Conservation (phyloP, 1,140 invertebrate species). For the Geopemphigus sp. region DNA sequence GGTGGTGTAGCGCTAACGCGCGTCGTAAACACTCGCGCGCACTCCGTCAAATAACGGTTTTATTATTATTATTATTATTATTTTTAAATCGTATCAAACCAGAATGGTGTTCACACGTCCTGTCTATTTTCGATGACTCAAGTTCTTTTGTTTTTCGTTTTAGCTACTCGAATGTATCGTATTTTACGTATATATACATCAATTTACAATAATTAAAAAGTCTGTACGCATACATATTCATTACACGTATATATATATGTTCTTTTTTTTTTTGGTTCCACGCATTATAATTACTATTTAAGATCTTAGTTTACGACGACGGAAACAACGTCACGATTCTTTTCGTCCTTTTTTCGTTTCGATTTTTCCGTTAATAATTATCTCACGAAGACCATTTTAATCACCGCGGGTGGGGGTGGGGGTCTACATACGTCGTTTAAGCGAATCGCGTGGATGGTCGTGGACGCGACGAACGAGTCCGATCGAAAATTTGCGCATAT, state of each 20-base stretch:
- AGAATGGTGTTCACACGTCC: constrained; percentile 41
- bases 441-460: no score
- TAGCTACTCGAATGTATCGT: neutral
- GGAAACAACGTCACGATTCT: constrained; percentile 30
- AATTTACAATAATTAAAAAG: constrained; percentile 15
- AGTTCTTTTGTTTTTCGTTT: constrained; percentile 2
- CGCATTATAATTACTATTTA: constrained; percentile 36
- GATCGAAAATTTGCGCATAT: no score
- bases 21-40: no score
- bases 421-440: no score
- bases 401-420: no score
- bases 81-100: constrained; percentile 17
- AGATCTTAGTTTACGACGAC: constrained; percentile 42
- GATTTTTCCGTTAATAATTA: constrained; percentile 3
- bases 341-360: constrained; percentile 18
- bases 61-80: neutral
- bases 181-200: constrained; percentile 1
- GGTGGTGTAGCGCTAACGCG: no score
- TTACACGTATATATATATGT: neutral
- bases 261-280: constrained; percentile 39
- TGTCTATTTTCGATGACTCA: constrained; percentile 17
- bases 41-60: no score
- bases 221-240: constrained; percentile 23
- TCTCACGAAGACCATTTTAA: no score
- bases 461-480: no score